Conservation (phyloP, 2,113 vertebrate species). For the Petroica traversi region DNA sequence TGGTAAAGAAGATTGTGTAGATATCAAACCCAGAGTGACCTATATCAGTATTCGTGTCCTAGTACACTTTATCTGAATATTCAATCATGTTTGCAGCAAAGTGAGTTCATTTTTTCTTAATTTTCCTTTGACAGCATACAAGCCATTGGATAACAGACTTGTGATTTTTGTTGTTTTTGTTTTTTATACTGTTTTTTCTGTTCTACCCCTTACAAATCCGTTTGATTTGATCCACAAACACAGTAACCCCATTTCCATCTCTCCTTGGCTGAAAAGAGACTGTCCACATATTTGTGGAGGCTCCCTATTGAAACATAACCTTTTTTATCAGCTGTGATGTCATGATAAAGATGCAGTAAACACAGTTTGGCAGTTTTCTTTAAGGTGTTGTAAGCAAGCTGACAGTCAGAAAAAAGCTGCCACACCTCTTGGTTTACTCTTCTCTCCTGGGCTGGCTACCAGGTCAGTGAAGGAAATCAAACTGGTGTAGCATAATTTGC, state of each 20-base stretch:
- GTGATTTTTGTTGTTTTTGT: neutral
- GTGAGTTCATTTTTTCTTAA: neutral
- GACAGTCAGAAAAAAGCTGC: neutral
- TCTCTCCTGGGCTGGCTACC: neutral
- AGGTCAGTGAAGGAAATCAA: neutral
- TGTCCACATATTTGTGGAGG: neutral
- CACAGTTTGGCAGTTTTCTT: neutral
- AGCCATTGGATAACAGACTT: neutral
- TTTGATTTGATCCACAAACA: neutral
- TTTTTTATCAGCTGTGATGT: neutral
- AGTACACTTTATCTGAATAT: neutral
- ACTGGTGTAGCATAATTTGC: neutral
- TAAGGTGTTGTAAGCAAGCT: neutral
- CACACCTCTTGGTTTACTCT: neutral
- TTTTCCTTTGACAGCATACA: neutral
- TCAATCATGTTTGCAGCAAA: neutral
- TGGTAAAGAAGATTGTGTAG: neutral
- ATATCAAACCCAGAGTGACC: neutral
- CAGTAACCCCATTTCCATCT: neutral
- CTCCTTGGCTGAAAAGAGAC: neutral
- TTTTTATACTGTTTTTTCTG: fast-evolving
- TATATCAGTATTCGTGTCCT: neutral
- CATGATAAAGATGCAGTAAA: neutral
- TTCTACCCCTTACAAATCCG: neutral
- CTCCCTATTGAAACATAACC: fast-evolving